Evolutionary conservation across 2,888 invertebrate genomes (phyloP).

Genomic region (Diarsia mendica): DNA sequence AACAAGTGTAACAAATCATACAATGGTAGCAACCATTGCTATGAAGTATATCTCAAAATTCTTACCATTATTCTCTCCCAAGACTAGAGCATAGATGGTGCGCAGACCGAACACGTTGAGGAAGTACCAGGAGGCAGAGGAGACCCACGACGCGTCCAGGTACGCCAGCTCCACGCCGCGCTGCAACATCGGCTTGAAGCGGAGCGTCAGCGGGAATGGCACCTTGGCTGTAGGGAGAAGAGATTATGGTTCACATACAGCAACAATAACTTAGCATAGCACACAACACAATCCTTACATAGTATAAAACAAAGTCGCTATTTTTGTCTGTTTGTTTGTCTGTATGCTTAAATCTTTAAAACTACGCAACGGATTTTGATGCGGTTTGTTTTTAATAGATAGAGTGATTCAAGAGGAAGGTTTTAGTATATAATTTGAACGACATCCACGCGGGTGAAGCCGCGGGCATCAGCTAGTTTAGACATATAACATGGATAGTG

Average conservation of each 20-base stretch:
- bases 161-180: constrained; percentile 98
- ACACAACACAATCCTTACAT: too few relatives aligned
- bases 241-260: background rate
- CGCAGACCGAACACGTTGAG: constrained; percentile 99
- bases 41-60: too few relatives aligned
- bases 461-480: too few relatives aligned
- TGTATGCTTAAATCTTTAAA: too few relatives aligned
- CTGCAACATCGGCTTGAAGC: constrained; percentile 99
- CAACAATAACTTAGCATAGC: background rate
- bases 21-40: background rate
- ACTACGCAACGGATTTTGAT: too few relatives aligned
- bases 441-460: too few relatives aligned
- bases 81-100: constrained; percentile 98
- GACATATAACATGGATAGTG: too few relatives aligned
- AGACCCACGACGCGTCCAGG: constrained; percentile 99
- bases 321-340: too few relatives aligned
- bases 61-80: constrained; percentile 98
- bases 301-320: too few relatives aligned
- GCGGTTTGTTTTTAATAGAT: too few relatives aligned
- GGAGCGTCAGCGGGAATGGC: constrained; percentile 98
- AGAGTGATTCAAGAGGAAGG: too few relatives aligned
- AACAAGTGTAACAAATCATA: background rate
- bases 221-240: constrained; percentile 94
- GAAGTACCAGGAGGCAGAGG: constrained; percentile 99
- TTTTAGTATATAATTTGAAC: too few relatives aligned